A percentile compares a stretch with the other conserved stretches of the same genome.
These are phyloP conservation scores for Corvus moneduloides DNA, from an alignment of 2,113 vertebrate genomes.

Conservation along the genomic window DNA sequence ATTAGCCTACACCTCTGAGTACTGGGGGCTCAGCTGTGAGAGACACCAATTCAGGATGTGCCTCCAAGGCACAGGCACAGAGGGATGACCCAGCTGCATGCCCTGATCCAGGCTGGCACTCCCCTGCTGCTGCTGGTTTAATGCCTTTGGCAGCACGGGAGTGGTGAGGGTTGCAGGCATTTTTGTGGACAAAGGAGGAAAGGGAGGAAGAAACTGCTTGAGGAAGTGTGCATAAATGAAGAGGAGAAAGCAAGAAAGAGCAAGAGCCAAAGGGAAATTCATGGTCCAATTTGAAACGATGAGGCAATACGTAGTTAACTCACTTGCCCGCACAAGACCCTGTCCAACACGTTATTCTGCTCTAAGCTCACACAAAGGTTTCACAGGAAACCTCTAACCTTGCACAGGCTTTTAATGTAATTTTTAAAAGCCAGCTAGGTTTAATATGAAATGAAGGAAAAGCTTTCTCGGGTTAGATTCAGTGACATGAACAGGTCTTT, in stretches of 20 bases:
- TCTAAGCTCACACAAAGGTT: background rate
- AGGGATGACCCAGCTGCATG: background rate
- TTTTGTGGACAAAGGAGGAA: background rate
- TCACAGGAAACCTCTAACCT: background rate
- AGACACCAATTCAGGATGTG: background rate
- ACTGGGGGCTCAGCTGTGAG: background rate
- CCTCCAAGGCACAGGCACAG: background rate
- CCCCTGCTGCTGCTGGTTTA: background rate
- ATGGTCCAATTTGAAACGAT: background rate
- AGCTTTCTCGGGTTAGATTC: background rate
- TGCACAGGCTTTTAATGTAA: background rate
- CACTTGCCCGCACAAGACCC: background rate
- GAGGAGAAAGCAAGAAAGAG: background rate
- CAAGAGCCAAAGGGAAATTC: background rate
- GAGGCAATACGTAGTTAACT: background rate
- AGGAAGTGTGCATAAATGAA: background rate
- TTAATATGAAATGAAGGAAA: background rate
- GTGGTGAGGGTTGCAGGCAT: background rate
- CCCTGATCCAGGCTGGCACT: background rate
- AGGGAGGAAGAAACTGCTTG: background rate
- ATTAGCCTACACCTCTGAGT: background rate
- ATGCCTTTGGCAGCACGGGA: background rate
- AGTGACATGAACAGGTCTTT: background rate
- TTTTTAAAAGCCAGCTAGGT: background rate
- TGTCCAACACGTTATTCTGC: background rate